phyloP scores from a whole-genome alignment of 1,140 invertebrate genomes.

The Temnothorax nylanderi region DNA sequence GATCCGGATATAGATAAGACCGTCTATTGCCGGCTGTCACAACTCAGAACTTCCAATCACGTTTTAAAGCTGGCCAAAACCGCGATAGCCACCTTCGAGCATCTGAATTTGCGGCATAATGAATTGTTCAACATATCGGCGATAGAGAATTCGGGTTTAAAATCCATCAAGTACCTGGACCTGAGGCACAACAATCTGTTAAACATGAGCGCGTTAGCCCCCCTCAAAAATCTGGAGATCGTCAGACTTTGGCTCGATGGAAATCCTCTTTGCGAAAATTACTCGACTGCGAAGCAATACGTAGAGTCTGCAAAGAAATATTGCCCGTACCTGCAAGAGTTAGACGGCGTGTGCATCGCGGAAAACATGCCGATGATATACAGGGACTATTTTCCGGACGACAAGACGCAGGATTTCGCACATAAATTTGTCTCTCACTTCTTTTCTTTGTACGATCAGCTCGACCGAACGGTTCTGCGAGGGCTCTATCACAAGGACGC shows the following conservation, averaged over 20 bases:
- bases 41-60: slow-evolving; percentile 83
- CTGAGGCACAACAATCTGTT: slow-evolving; percentile 84
- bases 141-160: slow-evolving; percentile 79
- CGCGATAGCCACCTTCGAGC: slow-evolving; percentile 77
- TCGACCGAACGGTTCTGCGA: slow-evolving; percentile 75
- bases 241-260: slow-evolving; percentile 81
- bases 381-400: slow-evolving; percentile 71
- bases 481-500: slow-evolving; percentile 81
- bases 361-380: slow-evolving; percentile 72
- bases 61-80: slow-evolving; percentile 84
- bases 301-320: slow-evolving; percentile 77
- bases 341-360: slow-evolving; percentile 78
- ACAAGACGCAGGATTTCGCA: slow-evolving; percentile 70
- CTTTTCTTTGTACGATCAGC: slow-evolving; percentile 80
- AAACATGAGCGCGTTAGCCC: slow-evolving; percentile 69
- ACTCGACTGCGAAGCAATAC: slow-evolving; percentile 76
- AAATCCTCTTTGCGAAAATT: slow-evolving; percentile 84
- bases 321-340: slow-evolving; percentile 76
- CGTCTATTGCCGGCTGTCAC: slow-evolving; percentile 84
- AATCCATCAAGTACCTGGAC: slow-evolving; percentile 81
- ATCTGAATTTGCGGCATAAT: slow-evolving; percentile 83
- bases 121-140: slow-evolving; percentile 80
- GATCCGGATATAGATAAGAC: slow-evolving; percentile 83
- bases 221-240: slow-evolving; percentile 75
- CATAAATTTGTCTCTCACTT: slow-evolving; percentile 81